Conservation (phyloP, 1,140 invertebrate species). For the Drosophila navojoa region DNA sequence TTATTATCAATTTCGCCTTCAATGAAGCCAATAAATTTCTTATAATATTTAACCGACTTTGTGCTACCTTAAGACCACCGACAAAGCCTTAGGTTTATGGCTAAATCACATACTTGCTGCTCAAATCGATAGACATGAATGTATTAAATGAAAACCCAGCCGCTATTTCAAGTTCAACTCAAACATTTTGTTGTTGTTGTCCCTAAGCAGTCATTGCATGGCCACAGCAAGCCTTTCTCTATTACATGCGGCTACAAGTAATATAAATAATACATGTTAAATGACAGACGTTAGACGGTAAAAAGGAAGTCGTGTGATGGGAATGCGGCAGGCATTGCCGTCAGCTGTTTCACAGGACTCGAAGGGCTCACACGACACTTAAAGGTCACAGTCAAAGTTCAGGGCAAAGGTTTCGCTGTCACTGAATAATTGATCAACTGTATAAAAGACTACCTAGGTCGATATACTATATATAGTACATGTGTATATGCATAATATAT, state of each 20-base stretch:
- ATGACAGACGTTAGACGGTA: constrained; percentile 39
- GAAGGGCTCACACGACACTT: constrained; percentile 30
- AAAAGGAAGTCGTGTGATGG: constrained; percentile 39
- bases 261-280: constrained; percentile 67
- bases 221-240: constrained; percentile 1
- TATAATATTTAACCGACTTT: background rate
- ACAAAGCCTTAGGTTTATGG: background rate
- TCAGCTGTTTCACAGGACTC: constrained; percentile 52
- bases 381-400: constrained; percentile 68
- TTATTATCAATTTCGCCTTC: background rate
- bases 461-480: no score
- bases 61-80: background rate
- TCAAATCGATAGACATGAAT: constrained; percentile 53
- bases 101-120: constrained; percentile 20
- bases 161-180: constrained; percentile 45
- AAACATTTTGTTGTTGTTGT: constrained; percentile 12
- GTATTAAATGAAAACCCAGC: background rate
- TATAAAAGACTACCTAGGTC: constrained; percentile 36
- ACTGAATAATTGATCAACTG: constrained; percentile 76
- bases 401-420: constrained; percentile 63
- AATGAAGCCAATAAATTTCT: background rate
- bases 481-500: constrained; percentile 1
- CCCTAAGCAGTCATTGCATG: constrained; percentile 36
- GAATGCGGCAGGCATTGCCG: constrained; percentile 6
- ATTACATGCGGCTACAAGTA: constrained; percentile 39